Evolutionary conservation across 2,797 vertebrate genomes (phyloP), one percentile per base, ranked within the genome.

Genomic region (Lutjanus argentimaculatus): DNA sequence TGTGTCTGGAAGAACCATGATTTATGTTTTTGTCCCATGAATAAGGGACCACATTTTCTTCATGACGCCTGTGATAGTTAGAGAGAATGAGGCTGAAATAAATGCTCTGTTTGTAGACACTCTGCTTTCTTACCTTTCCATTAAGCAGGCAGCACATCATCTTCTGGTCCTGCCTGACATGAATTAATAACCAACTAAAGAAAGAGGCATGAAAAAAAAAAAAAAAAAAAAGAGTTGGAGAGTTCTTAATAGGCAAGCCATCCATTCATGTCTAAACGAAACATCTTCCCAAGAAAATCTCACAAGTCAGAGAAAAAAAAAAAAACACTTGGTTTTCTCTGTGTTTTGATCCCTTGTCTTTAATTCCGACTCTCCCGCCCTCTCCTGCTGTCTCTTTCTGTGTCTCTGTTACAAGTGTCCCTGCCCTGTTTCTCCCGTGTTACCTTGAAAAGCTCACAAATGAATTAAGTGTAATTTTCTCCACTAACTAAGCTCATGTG

Each of bases 391-490:
- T 30, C 13, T 49, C 0, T 53, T 51, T 43, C 13, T 51, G 0
- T 7, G 3, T 69, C 25, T 73, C 66, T 51, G 6, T 46, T 62
- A 48, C 19, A 66, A 15, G 14, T 75, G 51, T 79, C 13, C 56
- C 68, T 48, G 51, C 42, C 42, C 19, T 3, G 52, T n/a, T 46
- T 59, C 14, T 52, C 13, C 56, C 10, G 22, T 55, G n/a, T 15
- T 61, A 56, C 58, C 43, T 45, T 67, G 43, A 63, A 81, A 77
- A 81, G 51, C 57, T 74, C 43, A 61, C 30, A 43, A 25, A 43
- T 61, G 36, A 77, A 64, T 82, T 72, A 58, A 65, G 8, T 40
- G 11, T 67, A 49, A 55, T 72, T 75, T 64, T 72, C 53, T 82
- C 19, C 52, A 51, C 67, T n/a, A 52, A 68, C 22, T 72, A 14